Percentiles rank a stretch among this genome's conserved stretches.
These are phyloP conservation scores for Chrysogorgia sp. DNA, from an alignment of 92 coral and sea anemone genomes.

Conservation along the genomic window DNA sequence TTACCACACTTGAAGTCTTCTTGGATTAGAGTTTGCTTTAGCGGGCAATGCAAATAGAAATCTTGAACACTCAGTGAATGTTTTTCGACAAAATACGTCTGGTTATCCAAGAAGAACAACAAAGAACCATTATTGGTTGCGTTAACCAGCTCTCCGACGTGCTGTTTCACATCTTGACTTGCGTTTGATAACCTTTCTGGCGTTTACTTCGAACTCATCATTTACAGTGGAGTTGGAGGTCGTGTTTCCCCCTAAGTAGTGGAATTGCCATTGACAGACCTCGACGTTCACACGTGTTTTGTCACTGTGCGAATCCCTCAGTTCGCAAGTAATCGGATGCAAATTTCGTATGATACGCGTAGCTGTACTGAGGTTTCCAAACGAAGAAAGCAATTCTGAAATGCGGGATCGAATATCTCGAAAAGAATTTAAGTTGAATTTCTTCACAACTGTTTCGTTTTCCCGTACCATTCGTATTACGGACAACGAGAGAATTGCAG, in stretches of 20 bases:
- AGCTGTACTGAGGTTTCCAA: too few species aligned
- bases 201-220: slow-evolving; percentile 44
- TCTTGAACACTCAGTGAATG: slow-evolving; percentile 43
- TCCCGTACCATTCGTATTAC: background rate
- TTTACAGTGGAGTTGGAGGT: slow-evolving; percentile 47
- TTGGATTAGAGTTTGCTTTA: slow-evolving; percentile 37
- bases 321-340: slow-evolving; percentile 36
- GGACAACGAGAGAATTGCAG: slow-evolving; percentile 22
- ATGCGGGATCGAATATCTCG: background rate
- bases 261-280: slow-evolving; percentile 48
- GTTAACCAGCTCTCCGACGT: slow-evolving; percentile 46
- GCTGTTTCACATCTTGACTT: slow-evolving; percentile 41
- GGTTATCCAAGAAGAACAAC: background rate
- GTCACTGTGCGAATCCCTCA: slow-evolving; percentile 34
- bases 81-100: slow-evolving; percentile 19
- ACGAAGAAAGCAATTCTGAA: too few species aligned
- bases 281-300: slow-evolving; percentile 28
- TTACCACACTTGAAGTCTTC: slow-evolving; percentile 69
- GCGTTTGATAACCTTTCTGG: slow-evolving; percentile 55
- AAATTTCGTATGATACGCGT: background rate
- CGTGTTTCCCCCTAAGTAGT: slow-evolving; percentile 52
- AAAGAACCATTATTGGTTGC: slow-evolving; percentile 26
- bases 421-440: background rate
- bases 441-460: background rate
- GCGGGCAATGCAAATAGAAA: slow-evolving; percentile 49